phyloP scores from a whole-genome alignment of 2,113 vertebrate species.

The Setophaga petechia region DNA sequence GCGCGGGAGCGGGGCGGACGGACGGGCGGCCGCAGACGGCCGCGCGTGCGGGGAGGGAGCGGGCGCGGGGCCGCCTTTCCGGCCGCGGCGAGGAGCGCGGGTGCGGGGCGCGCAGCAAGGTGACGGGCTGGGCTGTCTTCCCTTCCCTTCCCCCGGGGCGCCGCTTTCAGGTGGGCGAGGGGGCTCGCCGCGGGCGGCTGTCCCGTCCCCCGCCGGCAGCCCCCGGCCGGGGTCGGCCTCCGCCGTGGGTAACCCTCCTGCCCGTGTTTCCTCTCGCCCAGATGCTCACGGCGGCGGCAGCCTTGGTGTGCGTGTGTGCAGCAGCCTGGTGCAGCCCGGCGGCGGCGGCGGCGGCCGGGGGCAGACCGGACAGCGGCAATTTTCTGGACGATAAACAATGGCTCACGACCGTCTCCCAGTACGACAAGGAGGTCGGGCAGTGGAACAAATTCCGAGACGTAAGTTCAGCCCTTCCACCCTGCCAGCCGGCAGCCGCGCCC shows the following conservation, averaged over 20 bases:
- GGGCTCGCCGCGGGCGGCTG: background rate
- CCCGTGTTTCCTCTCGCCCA: conserved; percentile 77
- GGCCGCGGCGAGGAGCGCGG: background rate
- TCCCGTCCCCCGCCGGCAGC: background rate
- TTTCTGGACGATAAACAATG: conserved; percentile 95
- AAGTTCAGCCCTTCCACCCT: conserved; percentile 65
- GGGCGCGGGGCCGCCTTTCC: conserved; percentile 22
- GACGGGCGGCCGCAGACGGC: conserved; percentile 45
- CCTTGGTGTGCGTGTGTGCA: conserved; percentile 83
- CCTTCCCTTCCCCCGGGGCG: background rate
- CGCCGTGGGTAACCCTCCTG: background rate
- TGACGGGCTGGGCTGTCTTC: background rate
- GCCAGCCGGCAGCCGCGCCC: background rate
- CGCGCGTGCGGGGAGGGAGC: conserved; percentile 51
- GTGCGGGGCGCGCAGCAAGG: conserved; percentile 48
- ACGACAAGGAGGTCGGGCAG: conserved; percentile 83
- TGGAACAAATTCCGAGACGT: conserved; percentile 98
- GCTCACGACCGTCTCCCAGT: conserved; percentile 83
- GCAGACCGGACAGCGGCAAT: conserved; percentile 89
- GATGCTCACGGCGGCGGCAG: conserved; percentile 87
- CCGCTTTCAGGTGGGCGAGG: background rate
- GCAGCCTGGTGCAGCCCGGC: conserved; percentile 81
- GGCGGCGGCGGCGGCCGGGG: conserved; percentile 73
- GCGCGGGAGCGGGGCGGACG: background rate
- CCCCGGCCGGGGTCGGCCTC: background rate